Base-by-base conservation (phyloP, 2,797 vertebrate genomes). In the Linurgus olivaceus region DNA sequence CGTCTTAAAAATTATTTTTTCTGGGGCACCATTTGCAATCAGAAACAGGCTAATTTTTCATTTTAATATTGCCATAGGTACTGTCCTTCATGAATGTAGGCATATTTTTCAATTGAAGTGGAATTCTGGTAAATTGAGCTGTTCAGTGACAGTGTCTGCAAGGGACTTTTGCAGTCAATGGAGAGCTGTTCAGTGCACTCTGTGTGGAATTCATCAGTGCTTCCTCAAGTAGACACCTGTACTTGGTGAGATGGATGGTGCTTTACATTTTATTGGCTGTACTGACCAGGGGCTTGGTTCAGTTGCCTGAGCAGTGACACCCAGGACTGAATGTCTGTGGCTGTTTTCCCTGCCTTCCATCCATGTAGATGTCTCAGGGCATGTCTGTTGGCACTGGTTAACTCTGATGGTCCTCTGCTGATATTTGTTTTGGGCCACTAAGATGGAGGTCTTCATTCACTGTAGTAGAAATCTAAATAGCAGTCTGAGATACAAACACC, bases 11-110 rank as follows among this genome's bases (percentile, higher is more conserved):
- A 40, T 25, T 24, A 24, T 70, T 83, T 3, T 38, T 85, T 19
- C 17, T 40, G 7, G 54, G 35, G 5, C 72, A 18, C 12, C 15
- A 33, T 70, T 67, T 70, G 26, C 17, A 50, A 7, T 65, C 14
- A 82, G 74, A 66, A 82, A 35, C 0, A 7, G 6, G 11, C 6
- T 33, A 52, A 9, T 28, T 80, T 76, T 71, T 84, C 0, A 0
- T 86, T 47, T 88, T 83, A 29, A 44, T 28, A 11, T 57, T 81
- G 8, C 5, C 8, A 8, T 23, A 42, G 26, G 19, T 58, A 33
- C 9, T 26, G 5, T 47, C 10, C 67, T 62, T 42, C 13, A 31
- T 58, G 68, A 70, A 51, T 6, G 4, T n/a, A 16, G 0, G 0
- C 16, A 1, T 17, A 6, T 19, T 58, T 87, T 85, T 78, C 16